Evolutionary conservation across 2,113 vertebrate genomes (phyloP), one percentile per base, ranked within the genome.

Genomic region (Ceyx margarethae): DNA sequence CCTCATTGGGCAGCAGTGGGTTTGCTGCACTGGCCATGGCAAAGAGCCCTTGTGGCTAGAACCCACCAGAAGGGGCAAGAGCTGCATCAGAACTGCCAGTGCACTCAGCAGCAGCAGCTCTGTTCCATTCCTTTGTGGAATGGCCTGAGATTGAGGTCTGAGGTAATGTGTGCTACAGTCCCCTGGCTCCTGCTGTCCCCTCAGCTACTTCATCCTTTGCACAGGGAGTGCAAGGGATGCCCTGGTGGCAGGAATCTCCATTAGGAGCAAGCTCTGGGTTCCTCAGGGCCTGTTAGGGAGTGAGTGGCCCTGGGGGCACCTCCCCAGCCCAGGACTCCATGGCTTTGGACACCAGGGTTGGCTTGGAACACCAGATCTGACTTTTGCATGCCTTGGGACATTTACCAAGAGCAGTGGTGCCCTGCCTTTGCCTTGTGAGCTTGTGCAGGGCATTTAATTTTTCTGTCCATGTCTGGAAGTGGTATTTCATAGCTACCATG

Each of bases 181-280:
- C 43, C 43, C 43, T 45, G 43, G 43, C 43, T 45, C 43, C 43
- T 45, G 43, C 43, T 45, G 43, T 45, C 43, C 43, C 43, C 43
- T 45, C 43, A 45, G 43, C 43, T 8, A 45, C n/a, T n/a, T n/a
- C n/a, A n/a, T n/a, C 43, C 43, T 45, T 18, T 14, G 58, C 29
- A 3, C 0, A 0, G 1, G 22, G 25, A 42, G 10, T 26, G 22
- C 9, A 3, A 12, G 35, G 37, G 23, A 26, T 45, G 26, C 8
- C 0, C 1, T 50, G 46, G 51, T 57, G n/a, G 13, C 48, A 29
- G 53, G 26, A 31, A 11, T 20, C 54, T 31, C 28, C 1, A 3
- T 31, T 26, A 60, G 31, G 35, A 46, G 8, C 0, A 1, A 28
- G 25, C 5, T 15, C 51, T 43, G 29, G 5, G 14, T 66, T 35